Base-by-base conservation (phyloP, 2,113 vertebrate species). In the Nibea albiflora region DNA sequence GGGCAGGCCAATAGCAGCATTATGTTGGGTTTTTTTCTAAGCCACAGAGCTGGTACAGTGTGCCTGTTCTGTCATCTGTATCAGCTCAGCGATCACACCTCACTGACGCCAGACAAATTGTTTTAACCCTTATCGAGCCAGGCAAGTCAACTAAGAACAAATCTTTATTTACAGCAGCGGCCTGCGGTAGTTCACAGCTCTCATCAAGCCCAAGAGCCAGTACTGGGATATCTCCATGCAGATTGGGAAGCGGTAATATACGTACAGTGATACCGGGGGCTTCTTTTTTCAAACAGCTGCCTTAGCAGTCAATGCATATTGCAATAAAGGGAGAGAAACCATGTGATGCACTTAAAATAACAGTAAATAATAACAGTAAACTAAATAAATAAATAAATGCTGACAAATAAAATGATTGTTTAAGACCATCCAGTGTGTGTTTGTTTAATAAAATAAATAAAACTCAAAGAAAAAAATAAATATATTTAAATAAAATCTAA, bases 141-240 rank as follows among this genome's bases (percentile, higher is more conserved):
- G 76, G 79, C 77, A 44, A 78, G 53, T 78, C 20, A 12, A 85
- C 72, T 31, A 71, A 49, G 57, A 88, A 85, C 70, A 57, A 66
- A 78, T 83, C 22, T 81, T 66, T 91, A 88, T 90, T 88, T 89
- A 90, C 83, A 90, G 86, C 86, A 77, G 83, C 26, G 17, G 74
- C 83, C 63, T 78, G 79, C 69, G 20, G 60, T 26, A 53, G 66
- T 54, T 85, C 63, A 75, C 70, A 57, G 68, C 72, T 83, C 53
- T 73, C 22, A 66, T 8, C 76, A 80, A 84, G 54, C 81, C 85
- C 76, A 61, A 19, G 19, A 89, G 83, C 81, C 81, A 75, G 57
- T 39, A 69, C 71, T 85, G 86, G 88, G 53, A 85, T 16, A 6
- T 85, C 80, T 86, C 85, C 89, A 90, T 92, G 92, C 93, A 92